These are phyloP conservation scores for Bombus superbus DNA, from an alignment of 1,140 invertebrate species.

Conservation along the genomic window DNA sequence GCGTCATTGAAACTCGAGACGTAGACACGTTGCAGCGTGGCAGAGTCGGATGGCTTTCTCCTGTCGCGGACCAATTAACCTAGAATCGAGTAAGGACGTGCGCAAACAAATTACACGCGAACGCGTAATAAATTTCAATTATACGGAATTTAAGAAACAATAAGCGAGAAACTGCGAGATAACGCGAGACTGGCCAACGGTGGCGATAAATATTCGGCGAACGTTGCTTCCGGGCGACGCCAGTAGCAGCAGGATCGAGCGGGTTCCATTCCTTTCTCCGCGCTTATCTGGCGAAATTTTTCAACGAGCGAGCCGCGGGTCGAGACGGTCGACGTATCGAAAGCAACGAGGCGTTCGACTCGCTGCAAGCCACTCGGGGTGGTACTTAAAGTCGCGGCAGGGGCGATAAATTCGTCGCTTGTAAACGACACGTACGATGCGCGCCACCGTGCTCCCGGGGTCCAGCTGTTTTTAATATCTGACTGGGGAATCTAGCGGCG, in stretches of 20 bases:
- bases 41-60: slow-evolving; percentile 22
- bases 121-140: slow-evolving; percentile 43
- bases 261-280: neutral
- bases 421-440: slow-evolving; percentile 61
- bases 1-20: neutral
- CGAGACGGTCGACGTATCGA: slow-evolving; percentile 51
- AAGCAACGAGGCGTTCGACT: slow-evolving; percentile 37
- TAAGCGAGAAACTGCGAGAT: neutral
- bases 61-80: slow-evolving; percentile 36
- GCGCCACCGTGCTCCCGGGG: slow-evolving; percentile 34
- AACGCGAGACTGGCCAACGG: neutral
- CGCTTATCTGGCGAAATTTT: slow-evolving; percentile 51
- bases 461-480: slow-evolving; percentile 76
- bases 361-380: slow-evolving; percentile 28
- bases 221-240: neutral
- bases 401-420: slow-evolving; percentile 67
- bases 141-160: slow-evolving; percentile 25
- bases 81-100: neutral
- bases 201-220: slow-evolving; percentile 25
- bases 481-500: slow-evolving; percentile 61
- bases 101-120: neutral
- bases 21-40: neutral
- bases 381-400: slow-evolving; percentile 60
- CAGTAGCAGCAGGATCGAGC: slow-evolving; percentile 7
- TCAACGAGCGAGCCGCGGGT: slow-evolving; percentile 2